These are phyloP conservation scores for Papilio protenor DNA, from an alignment of 2,888 invertebrate species.

Conservation along the genomic window DNA sequence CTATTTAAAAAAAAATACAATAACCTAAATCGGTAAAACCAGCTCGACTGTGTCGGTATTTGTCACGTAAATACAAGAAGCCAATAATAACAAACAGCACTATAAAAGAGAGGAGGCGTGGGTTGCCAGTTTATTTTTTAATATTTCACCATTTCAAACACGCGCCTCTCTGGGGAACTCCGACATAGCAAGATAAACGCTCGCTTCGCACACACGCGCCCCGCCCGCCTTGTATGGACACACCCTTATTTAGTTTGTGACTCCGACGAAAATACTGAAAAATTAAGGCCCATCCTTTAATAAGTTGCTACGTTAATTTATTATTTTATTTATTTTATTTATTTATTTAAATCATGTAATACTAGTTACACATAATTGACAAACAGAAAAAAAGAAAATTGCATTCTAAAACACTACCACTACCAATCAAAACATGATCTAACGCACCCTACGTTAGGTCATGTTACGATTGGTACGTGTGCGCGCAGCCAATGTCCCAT, in stretches of 20 bases:
- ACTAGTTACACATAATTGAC: too few relatives aligned
- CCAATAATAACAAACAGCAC: slow-evolving; percentile 50
- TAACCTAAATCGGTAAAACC: neutral
- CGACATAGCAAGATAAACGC: slow-evolving; percentile 56
- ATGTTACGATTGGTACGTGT: too few relatives aligned
- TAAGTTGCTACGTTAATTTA: slow-evolving; percentile 19
- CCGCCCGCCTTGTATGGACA: slow-evolving; percentile 46
- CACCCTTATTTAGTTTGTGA: slow-evolving; percentile 50
- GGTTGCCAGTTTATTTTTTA: slow-evolving; percentile 66
- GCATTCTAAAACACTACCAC: too few relatives aligned
- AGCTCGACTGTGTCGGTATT: neutral
- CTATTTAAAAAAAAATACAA: too few relatives aligned
- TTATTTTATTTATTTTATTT: too few relatives aligned
- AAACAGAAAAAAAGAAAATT: too few relatives aligned
- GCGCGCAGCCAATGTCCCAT: too few relatives aligned
- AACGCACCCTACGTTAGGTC: too few relatives aligned
- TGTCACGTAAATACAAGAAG: neutral
- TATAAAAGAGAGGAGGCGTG: slow-evolving; percentile 50
- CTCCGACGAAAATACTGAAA: slow-evolving; percentile 47
- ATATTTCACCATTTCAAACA: slow-evolving; percentile 67
- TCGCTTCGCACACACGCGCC: slow-evolving; percentile 37
- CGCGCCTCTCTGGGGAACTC: slow-evolving; percentile 73
- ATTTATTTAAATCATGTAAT: too few relatives aligned
- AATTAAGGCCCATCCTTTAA: slow-evolving; percentile 41
- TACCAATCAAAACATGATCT: too few relatives aligned